phyloP scores from a whole-genome alignment of 35 echinoderm and acorn worm genomes.

The Nesometra sesokonis region DNA sequence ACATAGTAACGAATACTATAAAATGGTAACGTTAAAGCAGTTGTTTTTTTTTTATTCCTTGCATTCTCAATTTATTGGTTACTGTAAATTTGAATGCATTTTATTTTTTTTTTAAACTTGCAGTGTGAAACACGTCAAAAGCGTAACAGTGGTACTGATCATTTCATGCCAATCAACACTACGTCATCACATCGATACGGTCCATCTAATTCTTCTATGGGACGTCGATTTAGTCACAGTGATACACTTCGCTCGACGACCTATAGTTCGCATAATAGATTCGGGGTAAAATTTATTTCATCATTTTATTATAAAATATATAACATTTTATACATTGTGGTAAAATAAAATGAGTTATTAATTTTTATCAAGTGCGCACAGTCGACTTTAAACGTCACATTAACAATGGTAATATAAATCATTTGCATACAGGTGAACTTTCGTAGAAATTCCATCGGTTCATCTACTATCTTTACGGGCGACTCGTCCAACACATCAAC shows the following conservation, averaged over 20 bases:
- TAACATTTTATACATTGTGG: no score
- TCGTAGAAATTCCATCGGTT: not conserved
- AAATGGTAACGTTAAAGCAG: no score
- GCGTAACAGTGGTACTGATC: not conserved
- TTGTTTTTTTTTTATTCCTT: no score
- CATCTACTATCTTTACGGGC: not conserved
- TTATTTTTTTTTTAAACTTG: not conserved
- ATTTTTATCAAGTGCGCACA: no score
- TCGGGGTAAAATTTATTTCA: not conserved
- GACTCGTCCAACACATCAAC: not conserved
- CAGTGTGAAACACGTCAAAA: not conserved
- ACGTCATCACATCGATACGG: not conserved
- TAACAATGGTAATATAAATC: no score
- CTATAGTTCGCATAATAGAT: not conserved
- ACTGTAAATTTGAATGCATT: no score
- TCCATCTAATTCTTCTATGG: not conserved
- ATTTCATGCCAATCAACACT: not conserved
- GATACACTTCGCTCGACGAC: not conserved
- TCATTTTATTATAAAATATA: no score
- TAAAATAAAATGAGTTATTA: no score
- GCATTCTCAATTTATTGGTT: no score
- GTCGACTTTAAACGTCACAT: no score
- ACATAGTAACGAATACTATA: no score
- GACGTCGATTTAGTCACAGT: not conserved
- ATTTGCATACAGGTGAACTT: not conserved